These are phyloP conservation scores for Heliangelus exortis DNA, from an alignment of 2,797 vertebrate species.

Conservation along the genomic window DNA sequence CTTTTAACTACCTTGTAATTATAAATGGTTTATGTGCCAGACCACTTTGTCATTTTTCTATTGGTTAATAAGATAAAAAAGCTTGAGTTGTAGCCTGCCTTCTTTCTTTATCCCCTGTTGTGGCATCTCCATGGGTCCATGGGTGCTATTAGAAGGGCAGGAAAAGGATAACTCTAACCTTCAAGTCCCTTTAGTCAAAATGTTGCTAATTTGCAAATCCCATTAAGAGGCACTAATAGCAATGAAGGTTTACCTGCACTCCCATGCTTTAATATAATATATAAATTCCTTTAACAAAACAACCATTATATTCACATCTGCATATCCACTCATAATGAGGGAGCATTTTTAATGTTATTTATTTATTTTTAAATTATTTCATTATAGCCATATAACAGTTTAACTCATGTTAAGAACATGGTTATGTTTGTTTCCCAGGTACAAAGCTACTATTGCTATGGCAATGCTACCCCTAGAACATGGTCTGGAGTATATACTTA, in stretches of 20 bases:
- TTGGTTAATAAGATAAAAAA: slow-evolving; percentile 48
- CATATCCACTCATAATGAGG: neutral
- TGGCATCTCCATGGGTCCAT: neutral
- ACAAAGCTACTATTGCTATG: neutral
- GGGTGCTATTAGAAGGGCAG: neutral
- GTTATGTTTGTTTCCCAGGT: neutral
- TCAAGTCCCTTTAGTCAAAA: neutral
- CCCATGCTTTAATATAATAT: neutral
- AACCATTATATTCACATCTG: neutral
- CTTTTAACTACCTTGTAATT: slow-evolving; percentile 64
- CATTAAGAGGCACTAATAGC: neutral
- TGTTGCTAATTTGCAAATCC: neutral
- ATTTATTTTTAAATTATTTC: neutral
- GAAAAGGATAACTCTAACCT: neutral
- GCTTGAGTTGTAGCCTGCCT: neutral
- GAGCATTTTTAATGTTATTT: neutral
- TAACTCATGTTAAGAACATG: neutral
- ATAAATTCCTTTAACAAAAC: neutral
- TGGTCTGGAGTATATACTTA: neutral
- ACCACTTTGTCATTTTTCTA: slow-evolving; percentile 28
- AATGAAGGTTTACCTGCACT: neutral
- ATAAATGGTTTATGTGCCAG: slow-evolving; percentile 38
- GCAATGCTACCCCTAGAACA: neutral
- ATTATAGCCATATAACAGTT: neutral
- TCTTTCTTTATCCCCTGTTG: neutral